Evolutionary conservation across 1,140 invertebrate genomes (phyloP).

Genomic region (Euura saliciscinereae): DNA sequence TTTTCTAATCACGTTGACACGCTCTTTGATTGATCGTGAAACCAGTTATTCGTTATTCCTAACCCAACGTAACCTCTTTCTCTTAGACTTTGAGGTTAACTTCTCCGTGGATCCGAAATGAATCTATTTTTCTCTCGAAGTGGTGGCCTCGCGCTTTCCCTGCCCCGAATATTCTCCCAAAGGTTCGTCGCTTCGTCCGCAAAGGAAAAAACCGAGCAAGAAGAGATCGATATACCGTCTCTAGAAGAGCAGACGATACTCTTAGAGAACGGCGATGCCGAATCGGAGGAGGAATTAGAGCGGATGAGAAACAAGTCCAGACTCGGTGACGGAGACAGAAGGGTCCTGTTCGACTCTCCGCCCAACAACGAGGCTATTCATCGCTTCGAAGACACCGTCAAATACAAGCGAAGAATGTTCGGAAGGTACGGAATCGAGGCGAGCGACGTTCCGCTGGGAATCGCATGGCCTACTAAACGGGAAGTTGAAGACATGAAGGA

Average conservation of each 20-base stretch:
- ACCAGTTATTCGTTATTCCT: no score
- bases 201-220: not conserved
- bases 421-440: slow-evolving; percentile 64
- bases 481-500: slow-evolving; percentile 65
- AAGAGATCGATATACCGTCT: not conserved
- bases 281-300: slow-evolving; percentile 43
- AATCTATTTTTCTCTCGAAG: not conserved
- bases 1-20: no score
- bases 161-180: not conserved
- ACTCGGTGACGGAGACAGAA: slow-evolving; percentile 59
- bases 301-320: slow-evolving; percentile 66
- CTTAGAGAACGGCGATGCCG: not conserved
- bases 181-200: not conserved
- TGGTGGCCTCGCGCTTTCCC: not conserved
- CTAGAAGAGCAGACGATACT: not conserved
- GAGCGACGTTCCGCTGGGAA: slow-evolving; percentile 57
- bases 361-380: slow-evolving; percentile 59
- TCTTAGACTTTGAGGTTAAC: no score
- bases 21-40: no score
- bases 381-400: slow-evolving; percentile 63
- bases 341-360: slow-evolving; percentile 56
- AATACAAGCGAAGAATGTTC: slow-evolving; percentile 64
- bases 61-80: no score
- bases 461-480: slow-evolving; percentile 65
- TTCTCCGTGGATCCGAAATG: not conserved